Evolutionary conservation across 2,113 vertebrate species (phyloP).

Genomic region (Mystacornis crossleyi): DNA sequence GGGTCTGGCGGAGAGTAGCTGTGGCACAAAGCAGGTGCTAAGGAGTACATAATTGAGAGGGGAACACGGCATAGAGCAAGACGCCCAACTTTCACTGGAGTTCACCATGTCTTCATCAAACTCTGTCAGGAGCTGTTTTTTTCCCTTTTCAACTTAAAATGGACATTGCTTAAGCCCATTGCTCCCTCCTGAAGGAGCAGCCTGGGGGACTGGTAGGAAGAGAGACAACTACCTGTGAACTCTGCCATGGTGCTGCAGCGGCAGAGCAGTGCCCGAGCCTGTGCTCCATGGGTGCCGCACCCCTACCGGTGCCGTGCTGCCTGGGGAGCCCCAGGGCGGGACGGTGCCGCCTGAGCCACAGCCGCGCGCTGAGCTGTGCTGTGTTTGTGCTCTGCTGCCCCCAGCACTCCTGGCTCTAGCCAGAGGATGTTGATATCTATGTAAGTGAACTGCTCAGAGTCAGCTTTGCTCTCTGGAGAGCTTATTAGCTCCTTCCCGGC

Average conservation of each 20-base stretch:
- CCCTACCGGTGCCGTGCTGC: fast-evolving
- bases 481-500: background rate
- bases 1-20: background rate
- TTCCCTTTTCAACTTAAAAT: background rate
- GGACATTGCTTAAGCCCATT: background rate
- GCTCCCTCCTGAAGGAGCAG: background rate
- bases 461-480: background rate
- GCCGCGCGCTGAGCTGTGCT: background rate
- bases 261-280: background rate
- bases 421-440: background rate
- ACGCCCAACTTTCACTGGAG: background rate
- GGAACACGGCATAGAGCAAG: background rate
- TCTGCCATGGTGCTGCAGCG: background rate
- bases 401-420: background rate
- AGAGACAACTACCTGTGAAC: background rate
- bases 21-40: background rate
- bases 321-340: background rate
- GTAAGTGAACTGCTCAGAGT: background rate
- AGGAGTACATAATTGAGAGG: background rate
- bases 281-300: background rate
- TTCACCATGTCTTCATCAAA: background rate
- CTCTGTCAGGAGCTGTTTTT: background rate
- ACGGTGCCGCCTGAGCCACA: background rate
- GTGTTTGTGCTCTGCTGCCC: background rate
- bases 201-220: background rate